phyloP scores from a whole-genome alignment of 2,888 invertebrate genomes.

The Rhynchonema sp. region DNA sequence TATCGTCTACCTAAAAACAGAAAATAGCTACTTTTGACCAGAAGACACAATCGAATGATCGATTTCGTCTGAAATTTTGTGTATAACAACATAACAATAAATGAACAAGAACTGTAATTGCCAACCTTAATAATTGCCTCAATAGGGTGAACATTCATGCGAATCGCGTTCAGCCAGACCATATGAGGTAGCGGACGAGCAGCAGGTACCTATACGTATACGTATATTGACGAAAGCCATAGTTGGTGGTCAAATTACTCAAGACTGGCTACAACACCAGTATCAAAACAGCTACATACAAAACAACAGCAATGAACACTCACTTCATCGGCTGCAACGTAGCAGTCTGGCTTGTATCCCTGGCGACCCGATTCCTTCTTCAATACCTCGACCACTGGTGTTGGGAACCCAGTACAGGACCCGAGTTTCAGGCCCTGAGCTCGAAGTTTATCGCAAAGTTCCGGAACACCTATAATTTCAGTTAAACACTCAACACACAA shows the following conservation, averaged over 20 bases:
- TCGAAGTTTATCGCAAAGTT: constrained; percentile 19
- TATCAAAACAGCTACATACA: too few species aligned
- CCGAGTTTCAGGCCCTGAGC: constrained; percentile 24
- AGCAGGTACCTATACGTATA: constrained; percentile 20
- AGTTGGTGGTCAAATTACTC: too few species aligned
- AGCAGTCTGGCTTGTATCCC: constrained; percentile 27
- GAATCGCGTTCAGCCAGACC: constrained; percentile 31
- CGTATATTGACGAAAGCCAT: too few species aligned
- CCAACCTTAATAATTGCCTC: constrained; percentile 25
- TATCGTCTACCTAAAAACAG: constrained; percentile 27
- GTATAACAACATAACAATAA: neutral
- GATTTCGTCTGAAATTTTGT: too few species aligned
- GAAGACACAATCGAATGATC: too few species aligned
- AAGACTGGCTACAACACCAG: too few species aligned
- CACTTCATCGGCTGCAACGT: constrained; percentile 30
- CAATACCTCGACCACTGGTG: constrained; percentile 26
- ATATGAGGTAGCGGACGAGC: constrained; percentile 31
- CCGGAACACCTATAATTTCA: constrained; percentile 23
- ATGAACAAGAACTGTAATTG: neutral
- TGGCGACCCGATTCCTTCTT: constrained; percentile 24
- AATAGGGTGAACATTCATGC: constrained; percentile 27
- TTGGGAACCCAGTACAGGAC: constrained; percentile 27
- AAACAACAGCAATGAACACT: too few species aligned
- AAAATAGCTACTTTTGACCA: neutral
- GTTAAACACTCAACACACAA: constrained; percentile 8